Base-by-base conservation (phyloP, 2,797 vertebrate species). In the Alfaro cultratus region DNA sequence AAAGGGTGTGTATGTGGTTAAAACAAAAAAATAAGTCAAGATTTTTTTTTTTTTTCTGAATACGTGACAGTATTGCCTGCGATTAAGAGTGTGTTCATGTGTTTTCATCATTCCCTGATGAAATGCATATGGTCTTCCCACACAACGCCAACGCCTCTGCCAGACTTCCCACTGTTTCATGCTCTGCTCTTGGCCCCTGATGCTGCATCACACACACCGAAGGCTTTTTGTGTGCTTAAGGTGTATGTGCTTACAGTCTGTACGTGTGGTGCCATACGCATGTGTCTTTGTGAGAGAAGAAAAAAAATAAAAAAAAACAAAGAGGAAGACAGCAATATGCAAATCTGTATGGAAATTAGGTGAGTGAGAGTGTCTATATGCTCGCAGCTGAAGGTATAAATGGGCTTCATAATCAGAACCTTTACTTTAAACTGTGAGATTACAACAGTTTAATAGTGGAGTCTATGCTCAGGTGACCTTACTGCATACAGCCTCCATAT, bases 91-190 rank as follows among this genome's bases (percentile, higher is more conserved):
- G 79, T 18, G 21, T 51, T 76, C 51, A 43, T 75, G 80, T 88
- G 87, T 88, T 89, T 87, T 87, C 85, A 88, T 90, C 87, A 78
- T 86, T 72, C 86, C 80, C 84, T 86, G 84, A 89, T 91, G 86
- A 94, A 95, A 93, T 92, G 85, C 94, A 93, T 91, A 94, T 89
- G 90, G 88, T 85, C 92, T 83, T 91, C 95, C 94, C 92, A 95
- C 94, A 82, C 92, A 91, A 77, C 79, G 46, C 95, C 95, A 88
- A 95, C 94, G 43, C 81, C 83, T 92, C 87, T 86, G 80, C 77
- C 89, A 91, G 88, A 89, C 87, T 91, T 86, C 93, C 88, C 87
- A 90, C 91, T 92, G 94, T 93, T 93, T 76, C 86, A 75, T 87
- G 85, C 87, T 88, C 84, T 87, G 83, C 81, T 90, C 88, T 84